Evolutionary conservation across 2,797 vertebrate genomes (phyloP).

Genomic region (Gallirallus australis): DNA sequence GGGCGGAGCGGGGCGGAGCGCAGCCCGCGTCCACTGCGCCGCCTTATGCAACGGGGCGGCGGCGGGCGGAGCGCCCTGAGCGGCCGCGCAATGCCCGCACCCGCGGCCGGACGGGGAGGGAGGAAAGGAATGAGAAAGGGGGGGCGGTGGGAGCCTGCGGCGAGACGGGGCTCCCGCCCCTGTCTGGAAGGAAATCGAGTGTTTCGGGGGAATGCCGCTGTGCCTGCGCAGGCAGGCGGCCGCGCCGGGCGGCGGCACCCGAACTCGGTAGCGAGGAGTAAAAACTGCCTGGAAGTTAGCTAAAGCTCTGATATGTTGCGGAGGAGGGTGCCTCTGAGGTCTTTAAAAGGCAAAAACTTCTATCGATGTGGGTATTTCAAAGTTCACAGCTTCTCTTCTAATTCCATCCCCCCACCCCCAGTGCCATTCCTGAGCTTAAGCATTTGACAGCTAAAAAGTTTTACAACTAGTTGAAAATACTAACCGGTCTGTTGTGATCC

Average conservation of each 20-base stretch:
- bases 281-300: not conserved
- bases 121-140: not conserved
- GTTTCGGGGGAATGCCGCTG: not conserved
- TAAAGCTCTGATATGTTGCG: not conserved
- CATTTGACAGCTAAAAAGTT: not conserved
- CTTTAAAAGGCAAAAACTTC: constrained; percentile 6
- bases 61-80: not conserved
- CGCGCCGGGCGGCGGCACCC: not conserved
- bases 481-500: not conserved
- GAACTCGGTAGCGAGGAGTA: not conserved
- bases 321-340: not conserved
- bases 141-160: not conserved
- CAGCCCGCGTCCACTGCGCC: not conserved
- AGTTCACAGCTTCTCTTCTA: not conserved
- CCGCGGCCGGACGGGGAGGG: not conserved
- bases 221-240: not conserved
- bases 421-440: not conserved
- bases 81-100: not conserved
- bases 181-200: not conserved
- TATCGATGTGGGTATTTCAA: accelerated
- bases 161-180: not conserved
- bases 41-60: not conserved
- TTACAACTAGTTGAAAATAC: not conserved
- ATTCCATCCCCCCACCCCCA: too few relatives aligned
- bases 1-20: not conserved